Base-by-base conservation (phyloP, 2,888 invertebrate genomes). In the Drosophila melanocephala region DNA sequence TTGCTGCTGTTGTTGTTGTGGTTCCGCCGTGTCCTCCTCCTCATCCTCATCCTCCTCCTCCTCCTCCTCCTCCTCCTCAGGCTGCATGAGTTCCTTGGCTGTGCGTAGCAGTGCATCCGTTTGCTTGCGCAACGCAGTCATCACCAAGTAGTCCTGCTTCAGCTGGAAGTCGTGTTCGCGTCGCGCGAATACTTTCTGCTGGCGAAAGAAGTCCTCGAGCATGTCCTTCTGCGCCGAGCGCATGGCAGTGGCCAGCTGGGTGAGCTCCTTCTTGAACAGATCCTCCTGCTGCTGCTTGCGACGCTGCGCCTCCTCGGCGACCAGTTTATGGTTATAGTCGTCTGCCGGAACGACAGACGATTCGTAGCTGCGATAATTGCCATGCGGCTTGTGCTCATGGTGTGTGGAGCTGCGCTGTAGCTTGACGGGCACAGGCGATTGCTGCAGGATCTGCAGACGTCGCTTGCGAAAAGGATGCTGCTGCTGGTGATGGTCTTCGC, bases 141-240 rank as follows among this genome's bases (percentile, higher is more conserved):
- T 82, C 1, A 93, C 81, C 51, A 92, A 59, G 12, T 81, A 76
- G 57, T 93, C 93, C 52, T 93, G 93, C 32, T 84, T 86, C 69
- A 92, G 84, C 62, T 93, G 93, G 70, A 93, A 93, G 61, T 92
- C 92, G 50, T 93, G 93, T 70, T 93, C 93, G 3, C 90, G 85
- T 14, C 92, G 91, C 5, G 91, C 89, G 10, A 93, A 51, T 51
- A 91, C 85, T 72, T 91, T 92, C 75, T 93, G 93, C 56, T 92
- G 92, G 39, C 87, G 79, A 52, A 93, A 93, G 76, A 93, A 93
- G 51, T 92, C 91, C 22, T 85, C 76, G 26, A 93, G 82, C 83
- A 93, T 88, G 61, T 93, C 90, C 5, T 87, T 90, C 37, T 93
- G 93, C 19, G 92, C 91, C 59, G 78, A 72, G 0, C 89, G 89